Base-by-base conservation (phyloP, 2,113 vertebrate species). In the Tupaia tana region DNA sequence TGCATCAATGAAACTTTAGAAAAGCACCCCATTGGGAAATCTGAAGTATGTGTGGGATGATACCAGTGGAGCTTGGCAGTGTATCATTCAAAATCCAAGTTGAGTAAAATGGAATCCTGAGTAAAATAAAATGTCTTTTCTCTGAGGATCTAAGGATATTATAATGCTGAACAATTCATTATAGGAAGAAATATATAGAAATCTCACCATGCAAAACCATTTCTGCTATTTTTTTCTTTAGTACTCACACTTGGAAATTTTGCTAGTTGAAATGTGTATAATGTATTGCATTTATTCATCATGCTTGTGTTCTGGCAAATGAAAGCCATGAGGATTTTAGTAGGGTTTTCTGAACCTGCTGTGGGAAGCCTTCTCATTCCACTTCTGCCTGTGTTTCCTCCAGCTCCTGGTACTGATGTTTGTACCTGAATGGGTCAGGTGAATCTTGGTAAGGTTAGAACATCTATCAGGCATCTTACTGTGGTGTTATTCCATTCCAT, bases 301-400 rank as follows among this genome's bases (percentile, higher is more conserved):
- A 75, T 52, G 70, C 34, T 77, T 10, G 1, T 56, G 25, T 64
- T 95, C 90, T 93, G 82, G 81, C 89, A 93, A 91, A 67, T 77
- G 34, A 69, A 92, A 81, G 9, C 58, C 73, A 54, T 67, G 78
- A 74, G 56, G 74, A 83, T 86, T 88, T 94, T 92, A 79, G 83
- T 90, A 79, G 64, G 15, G 20, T 24, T 92, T 96, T 82, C 69
- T 31, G 77, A 90, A 25, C 22, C 22, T 67, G 78, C 58, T 34
- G 54, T 56, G 15, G 27, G 58, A 78, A 18, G 59, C 27, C 19
- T 61, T 75, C 84, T 86, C 25, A 58, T 77, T 85, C 19, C 9
- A 14, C 27, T 75, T 96, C 56, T 92, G 27, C 56, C 73, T 20
- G 25, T 9, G 20, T 95, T 93, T 90, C 3, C 43, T 74, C 20